Conservation (phyloP, 1,140 invertebrate genomes). For the Tetramorium alpestre region DNA sequence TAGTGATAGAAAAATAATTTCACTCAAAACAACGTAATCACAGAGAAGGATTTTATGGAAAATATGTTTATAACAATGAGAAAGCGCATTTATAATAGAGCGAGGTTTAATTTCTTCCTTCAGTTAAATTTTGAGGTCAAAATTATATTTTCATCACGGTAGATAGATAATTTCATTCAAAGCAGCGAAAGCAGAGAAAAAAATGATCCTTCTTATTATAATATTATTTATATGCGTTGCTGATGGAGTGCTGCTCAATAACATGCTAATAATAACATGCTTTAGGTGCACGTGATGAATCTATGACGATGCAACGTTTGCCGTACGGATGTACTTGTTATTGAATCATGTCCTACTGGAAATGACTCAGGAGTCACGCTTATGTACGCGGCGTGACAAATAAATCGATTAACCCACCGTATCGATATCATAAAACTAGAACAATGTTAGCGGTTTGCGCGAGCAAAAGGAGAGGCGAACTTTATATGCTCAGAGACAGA, state of each 20-base stretch:
- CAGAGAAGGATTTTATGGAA: neutral
- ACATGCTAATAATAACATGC: neutral
- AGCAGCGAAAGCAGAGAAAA: no score
- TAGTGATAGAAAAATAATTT: neutral
- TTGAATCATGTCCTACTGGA: neutral
- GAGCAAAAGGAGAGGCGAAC: neutral
- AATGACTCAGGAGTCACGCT: constrained; percentile 22
- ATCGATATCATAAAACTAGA: constrained; percentile 22
- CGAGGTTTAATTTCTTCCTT: neutral
- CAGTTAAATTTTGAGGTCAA: neutral
- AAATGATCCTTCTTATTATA: neutral
- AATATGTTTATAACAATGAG: neutral
- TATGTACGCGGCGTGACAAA: neutral
- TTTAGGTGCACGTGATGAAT: neutral
- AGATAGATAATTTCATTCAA: neutral
- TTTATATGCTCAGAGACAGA: neutral
- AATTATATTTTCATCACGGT: neutral
- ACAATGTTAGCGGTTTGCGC: neutral
- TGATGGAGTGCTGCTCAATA: neutral
- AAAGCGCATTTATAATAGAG: neutral
- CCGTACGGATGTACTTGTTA: constrained; percentile 1
- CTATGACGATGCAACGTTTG: neutral
- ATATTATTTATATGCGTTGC: neutral
- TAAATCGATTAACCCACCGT: constrained; percentile 23
- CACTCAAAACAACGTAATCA: neutral